phyloP scores from a whole-genome alignment of 2,113 vertebrate species.

The Syrrhaptes paradoxus region DNA sequence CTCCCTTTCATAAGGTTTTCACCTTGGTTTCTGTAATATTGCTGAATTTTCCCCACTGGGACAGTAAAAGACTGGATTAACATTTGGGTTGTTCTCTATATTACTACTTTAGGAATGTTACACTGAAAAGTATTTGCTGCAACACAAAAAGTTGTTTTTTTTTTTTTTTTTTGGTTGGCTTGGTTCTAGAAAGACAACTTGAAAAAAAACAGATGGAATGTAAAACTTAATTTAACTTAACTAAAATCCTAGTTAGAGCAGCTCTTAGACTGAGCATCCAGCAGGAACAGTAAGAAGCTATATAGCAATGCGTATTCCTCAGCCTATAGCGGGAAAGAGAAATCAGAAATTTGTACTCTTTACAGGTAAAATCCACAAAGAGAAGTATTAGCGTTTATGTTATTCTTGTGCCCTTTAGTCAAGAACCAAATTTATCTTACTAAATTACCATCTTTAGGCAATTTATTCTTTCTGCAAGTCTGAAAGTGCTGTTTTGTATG shows the following conservation, averaged over 20 bases:
- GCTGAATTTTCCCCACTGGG: not conserved
- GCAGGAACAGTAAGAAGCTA: not conserved
- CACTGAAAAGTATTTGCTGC: not conserved
- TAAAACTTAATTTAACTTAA: not conserved
- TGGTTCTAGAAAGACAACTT: not conserved
- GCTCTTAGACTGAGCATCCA: not conserved
- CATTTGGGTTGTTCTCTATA: not conserved
- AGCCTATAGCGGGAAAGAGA: not conserved
- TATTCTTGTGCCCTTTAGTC: constrained; percentile 10
- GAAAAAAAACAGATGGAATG: not conserved
- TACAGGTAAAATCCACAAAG: constrained; percentile 37
- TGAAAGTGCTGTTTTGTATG: not conserved
- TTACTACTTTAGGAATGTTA: not conserved
- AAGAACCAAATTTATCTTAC: not conserved
- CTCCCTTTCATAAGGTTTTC: not conserved
- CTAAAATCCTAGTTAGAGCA: not conserved
- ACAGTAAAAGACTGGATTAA: not conserved
- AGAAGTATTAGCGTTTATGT: not conserved
- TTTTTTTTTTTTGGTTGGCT: not conserved
- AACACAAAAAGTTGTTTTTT: not conserved
- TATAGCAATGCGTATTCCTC: not conserved
- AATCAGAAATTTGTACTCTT: not conserved
- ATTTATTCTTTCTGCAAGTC: not conserved
- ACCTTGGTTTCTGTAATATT: not conserved
- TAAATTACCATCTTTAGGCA: not conserved